Percentiles rank a stretch among this genome's conserved stretches.
Conservation (phyloP, 2,888 invertebrate species). For the Chrysolina haemoptera region DNA sequence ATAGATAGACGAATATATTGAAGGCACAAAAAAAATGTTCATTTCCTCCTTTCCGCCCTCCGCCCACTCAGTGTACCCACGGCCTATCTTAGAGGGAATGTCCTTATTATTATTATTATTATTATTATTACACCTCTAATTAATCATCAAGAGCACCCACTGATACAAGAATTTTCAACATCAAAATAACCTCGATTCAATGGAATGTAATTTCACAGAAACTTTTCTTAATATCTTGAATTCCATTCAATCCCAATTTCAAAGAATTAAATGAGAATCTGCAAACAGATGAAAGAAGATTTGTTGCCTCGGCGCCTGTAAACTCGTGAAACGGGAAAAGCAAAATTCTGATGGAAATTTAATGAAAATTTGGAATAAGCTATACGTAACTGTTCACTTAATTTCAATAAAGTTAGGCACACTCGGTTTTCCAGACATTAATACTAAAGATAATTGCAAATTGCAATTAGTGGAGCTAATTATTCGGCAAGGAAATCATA, state of each 20-base stretch:
- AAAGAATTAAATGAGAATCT: neutral
- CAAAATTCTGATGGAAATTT: neutral
- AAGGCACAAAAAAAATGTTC: too few species aligned
- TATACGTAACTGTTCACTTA: neutral
- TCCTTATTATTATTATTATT: too few species aligned
- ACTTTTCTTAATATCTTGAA: neutral
- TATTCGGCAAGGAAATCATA: too few species aligned
- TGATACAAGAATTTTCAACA: too few species aligned
- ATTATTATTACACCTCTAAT: too few species aligned
- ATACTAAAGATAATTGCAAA: neutral
- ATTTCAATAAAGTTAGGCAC: neutral
- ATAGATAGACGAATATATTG: too few species aligned
- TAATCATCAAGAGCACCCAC: too few species aligned
- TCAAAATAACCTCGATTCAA: neutral
- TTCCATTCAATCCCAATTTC: neutral
- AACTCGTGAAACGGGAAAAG: neutral
- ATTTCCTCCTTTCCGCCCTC: too few species aligned
- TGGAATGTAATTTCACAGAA: neutral
- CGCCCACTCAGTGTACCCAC: too few species aligned
- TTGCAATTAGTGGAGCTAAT: neutral
- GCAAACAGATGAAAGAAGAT: neutral
- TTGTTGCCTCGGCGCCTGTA: neutral
- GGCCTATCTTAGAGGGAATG: too few species aligned
- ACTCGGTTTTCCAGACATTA: neutral
- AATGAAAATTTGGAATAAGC: conserved; percentile 2